Base-by-base conservation (phyloP, 2,888 invertebrate genomes). In the Troides aeacus region DNA sequence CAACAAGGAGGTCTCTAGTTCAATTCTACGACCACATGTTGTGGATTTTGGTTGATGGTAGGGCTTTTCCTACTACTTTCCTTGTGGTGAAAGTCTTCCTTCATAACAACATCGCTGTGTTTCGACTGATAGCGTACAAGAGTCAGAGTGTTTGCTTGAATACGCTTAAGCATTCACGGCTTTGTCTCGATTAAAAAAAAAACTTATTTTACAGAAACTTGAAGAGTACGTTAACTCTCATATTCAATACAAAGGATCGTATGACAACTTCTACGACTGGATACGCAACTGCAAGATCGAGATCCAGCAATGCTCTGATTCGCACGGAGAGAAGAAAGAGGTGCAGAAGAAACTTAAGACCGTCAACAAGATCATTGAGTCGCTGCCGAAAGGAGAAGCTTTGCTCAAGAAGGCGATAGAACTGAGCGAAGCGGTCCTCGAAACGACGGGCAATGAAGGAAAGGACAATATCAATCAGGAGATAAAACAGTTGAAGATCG, bases 181-280 rank as follows among this genome's bases (percentile, higher is more conserved):
- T 10, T 10, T 10, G 7, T 39, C 10, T 12, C 15, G 0, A 2
- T 12, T 15, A 46, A 12, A 23, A 60, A 5, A 39, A 42, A 15
- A 56, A 56, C 8, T 60, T n/a, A 12, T 21, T 85, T 86, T 15
- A 4, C 86, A 95, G 90, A 95, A 94, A 81, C 89, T 97, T 60
- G 97, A 98, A 82, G 94, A 95, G 70, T 96, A 97, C 86, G 97
- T 98, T 0, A 95, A 95, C 74, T 95, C 97, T 64, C 98, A 99
- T 81, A 97, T 97, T 77, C 95, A 96, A 78, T 98, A 97, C 87
- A 97, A 97, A 82, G 96, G 96, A 76, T 95, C 96, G 0, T 95
- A 96, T 77, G 96, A 96, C 78, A 96, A 95, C 77, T 96, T 97
- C 70, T 95, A 96, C 69, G 98, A 98, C 76, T 98, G 97, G 97